Conservation (phyloP, 92 coral and sea anemone species). For the Porites cylindrica region DNA sequence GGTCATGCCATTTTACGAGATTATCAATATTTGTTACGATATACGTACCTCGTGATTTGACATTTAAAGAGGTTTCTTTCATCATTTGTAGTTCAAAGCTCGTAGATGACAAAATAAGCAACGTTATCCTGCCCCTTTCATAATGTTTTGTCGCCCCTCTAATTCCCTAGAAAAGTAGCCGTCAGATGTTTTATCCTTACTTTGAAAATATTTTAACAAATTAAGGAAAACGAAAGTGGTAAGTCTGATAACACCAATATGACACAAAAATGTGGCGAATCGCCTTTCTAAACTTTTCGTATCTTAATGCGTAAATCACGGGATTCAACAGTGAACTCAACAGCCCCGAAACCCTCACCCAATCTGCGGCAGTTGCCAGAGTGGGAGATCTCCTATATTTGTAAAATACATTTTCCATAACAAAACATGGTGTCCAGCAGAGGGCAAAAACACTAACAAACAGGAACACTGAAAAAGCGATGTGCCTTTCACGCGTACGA, state of each 20-base stretch:
- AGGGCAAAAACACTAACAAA: conserved; percentile 40
- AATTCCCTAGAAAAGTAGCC: no score
- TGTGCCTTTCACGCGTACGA: conserved; percentile 9
- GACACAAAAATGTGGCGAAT: neutral
- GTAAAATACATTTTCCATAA: conserved; percentile 26
- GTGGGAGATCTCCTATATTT: no score
- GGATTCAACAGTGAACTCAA: conserved; percentile 30
- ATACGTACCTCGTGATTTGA: no score
- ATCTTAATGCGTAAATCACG: conserved; percentile 36
- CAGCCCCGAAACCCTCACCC: conserved; percentile 28
- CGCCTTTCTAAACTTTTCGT: conserved; percentile 38
- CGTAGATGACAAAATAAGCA: no score
- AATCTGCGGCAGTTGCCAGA: neutral
- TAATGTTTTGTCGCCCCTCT: no score
- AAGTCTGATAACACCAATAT: neutral
- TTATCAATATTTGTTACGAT: no score
- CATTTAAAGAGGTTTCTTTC: no score
- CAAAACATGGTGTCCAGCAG: conserved; percentile 46
- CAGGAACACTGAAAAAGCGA: conserved; percentile 35
- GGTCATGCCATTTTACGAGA: no score
- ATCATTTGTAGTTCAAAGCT: no score
- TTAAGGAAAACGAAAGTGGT: neutral
- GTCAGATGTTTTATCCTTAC: no score
- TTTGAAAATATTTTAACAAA: neutral
- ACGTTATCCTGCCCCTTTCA: no score